These are phyloP conservation scores for Sylvia borin DNA, from an alignment of 2,797 vertebrate species.

Conservation along the genomic window DNA sequence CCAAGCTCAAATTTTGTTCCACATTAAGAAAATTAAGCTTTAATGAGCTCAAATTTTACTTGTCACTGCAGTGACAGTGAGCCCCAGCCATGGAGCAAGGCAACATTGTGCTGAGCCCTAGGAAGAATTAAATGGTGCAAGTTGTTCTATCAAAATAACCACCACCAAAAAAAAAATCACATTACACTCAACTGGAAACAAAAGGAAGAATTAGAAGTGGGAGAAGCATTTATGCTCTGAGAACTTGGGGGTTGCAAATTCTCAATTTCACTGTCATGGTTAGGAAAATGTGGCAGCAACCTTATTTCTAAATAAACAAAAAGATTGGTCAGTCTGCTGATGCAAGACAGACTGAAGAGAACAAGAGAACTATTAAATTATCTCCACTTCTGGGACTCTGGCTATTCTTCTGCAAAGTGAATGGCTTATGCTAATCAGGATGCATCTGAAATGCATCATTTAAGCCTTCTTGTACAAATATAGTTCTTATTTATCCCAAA, in stretches of 20 bases:
- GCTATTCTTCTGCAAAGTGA: conserved; percentile 53
- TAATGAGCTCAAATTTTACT: not conserved
- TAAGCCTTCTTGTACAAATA: conserved; percentile 56
- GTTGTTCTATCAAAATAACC: not conserved
- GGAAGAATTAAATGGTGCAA: not conserved
- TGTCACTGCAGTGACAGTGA: not conserved
- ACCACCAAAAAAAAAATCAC: not conserved
- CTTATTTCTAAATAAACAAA: conserved; percentile 31
- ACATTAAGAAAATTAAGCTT: not conserved
- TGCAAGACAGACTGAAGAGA: conserved; percentile 22
- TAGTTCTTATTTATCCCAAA: conserved; percentile 64
- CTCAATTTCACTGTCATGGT: not conserved
- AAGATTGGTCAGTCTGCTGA: not conserved
- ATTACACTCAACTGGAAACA: not conserved
- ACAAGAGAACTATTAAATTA: conserved; percentile 60
- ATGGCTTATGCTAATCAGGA: conserved; percentile 62
- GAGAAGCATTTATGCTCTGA: not conserved
- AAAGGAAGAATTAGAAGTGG: not conserved
- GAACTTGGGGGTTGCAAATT: not conserved
- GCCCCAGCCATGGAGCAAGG: not conserved
- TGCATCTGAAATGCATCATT: conserved; percentile 61
- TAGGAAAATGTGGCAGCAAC: not conserved
- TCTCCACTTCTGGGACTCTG: conserved; percentile 44
- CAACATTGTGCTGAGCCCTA: not conserved
- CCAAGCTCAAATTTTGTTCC: not conserved